Evolutionary conservation across 2,888 invertebrate genomes (phyloP), one percentile per base, ranked within the genome.

Genomic region (Cephus runcator): DNA sequence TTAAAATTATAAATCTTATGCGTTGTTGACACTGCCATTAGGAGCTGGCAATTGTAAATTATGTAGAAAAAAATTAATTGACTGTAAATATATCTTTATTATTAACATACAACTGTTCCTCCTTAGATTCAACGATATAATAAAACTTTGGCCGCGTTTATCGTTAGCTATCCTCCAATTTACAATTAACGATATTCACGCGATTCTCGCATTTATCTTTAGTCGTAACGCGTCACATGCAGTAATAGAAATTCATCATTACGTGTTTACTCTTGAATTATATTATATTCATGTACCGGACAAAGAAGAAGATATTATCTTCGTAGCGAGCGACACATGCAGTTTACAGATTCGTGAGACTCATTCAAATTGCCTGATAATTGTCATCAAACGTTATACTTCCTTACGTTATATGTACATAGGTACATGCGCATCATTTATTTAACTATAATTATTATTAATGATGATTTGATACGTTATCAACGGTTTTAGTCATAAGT

Each of bases 71-170:
- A 84, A 82, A 85, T 84, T 85, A 83, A 88, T 88, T 90, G 86
- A 90, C 85, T 90, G 90, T 90, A 90, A 90, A 90, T 90, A 90
- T 89, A 90, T 89, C 89, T 90, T 90, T 90, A 90, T 90, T 89
- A 90, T 88, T 89, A 90, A 90, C 89, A 88, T 87, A 88, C 84
- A 84, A 87, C 80, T 85, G 85, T 88, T 87, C 84, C 84, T 86
- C 85, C 79, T 83, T 76, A 76, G 56, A 56, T 56, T 23, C 56
- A 56, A 56, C 9, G 9, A 23, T 56, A 2, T 15, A 56, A 56
- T 56, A 56, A 6, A 56, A 56, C 23, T 56, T 56, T 23, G 23
- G 56, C 23, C 23, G 23, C 56, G 23, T 9, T 23, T 56, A 23
- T 56, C 23, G 23, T 56, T 56, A 23, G 0, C 0, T 23, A 56